Evolutionary conservation across 37 sponge, comb jelly and placozoan genomes (phyloP).

Genomic region (Mnemiopsis leidyi): DNA sequence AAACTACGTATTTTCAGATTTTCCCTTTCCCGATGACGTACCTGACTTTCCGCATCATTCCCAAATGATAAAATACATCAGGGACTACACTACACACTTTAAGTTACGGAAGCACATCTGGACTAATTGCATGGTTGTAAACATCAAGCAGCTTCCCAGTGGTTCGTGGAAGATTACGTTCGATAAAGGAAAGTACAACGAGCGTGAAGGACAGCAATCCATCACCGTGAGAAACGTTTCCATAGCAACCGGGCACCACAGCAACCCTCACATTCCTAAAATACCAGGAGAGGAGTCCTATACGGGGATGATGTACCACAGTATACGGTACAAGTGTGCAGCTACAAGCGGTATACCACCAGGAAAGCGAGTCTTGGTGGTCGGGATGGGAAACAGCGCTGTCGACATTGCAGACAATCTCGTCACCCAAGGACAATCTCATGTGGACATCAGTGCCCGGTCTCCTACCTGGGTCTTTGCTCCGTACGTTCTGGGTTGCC

Average conservation of each 20-base stretch:
- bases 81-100: conserved; percentile 73
- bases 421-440: conserved; percentile 68
- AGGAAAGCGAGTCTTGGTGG: conserved; percentile 74
- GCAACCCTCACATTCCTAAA: conserved; percentile 55
- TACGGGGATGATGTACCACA: conserved; percentile 48
- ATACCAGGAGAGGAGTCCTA: conserved; percentile 63
- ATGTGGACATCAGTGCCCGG: conserved; percentile 44
- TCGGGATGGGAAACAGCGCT: conserved; percentile 92
- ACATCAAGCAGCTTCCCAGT: background rate
- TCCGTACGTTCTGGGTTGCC: conserved; percentile 27
- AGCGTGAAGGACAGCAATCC: background rate
- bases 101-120: conserved; percentile 75
- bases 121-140: conserved; percentile 71
- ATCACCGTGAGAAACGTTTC: conserved; percentile 56
- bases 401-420: conserved; percentile 83
- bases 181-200: conserved; percentile 67
- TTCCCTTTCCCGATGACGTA: conserved; percentile 85
- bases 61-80: conserved; percentile 74
- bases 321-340: conserved; percentile 63
- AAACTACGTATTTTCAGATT: conserved; percentile 75
- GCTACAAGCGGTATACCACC: conserved; percentile 27
- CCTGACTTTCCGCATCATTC: conserved; percentile 80
- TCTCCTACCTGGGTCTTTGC: conserved; percentile 61
- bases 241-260: conserved; percentile 68
- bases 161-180: conserved; percentile 36